Evolutionary conservation across 2,113 vertebrate genomes (phyloP).

Genomic region (Osmerus eperlanus): DNA sequence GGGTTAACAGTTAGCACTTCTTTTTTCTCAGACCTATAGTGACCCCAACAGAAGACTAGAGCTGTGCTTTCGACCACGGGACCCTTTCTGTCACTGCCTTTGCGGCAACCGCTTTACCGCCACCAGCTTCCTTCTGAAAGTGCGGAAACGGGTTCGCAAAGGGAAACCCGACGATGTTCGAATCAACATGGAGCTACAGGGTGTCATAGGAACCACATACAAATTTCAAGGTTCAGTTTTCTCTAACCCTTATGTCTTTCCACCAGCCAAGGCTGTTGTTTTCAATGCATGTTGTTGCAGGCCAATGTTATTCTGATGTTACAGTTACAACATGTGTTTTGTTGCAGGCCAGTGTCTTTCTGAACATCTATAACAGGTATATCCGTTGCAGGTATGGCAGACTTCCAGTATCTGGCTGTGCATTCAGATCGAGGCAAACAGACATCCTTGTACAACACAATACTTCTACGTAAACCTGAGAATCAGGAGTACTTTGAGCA

Average conservation of each 20-base stretch:
- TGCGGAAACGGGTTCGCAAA: conserved; percentile 70
- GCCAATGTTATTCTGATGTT: neutral
- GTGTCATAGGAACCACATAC: conserved; percentile 85
- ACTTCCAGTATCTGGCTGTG: conserved; percentile 91
- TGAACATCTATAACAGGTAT: neutral
- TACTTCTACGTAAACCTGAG: conserved; percentile 83
- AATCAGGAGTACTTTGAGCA: conserved; percentile 86
- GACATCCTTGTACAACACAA: conserved; percentile 85
- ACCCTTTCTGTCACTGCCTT: conserved; percentile 89
- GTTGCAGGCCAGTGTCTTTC: neutral
- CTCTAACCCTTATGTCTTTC: neutral
- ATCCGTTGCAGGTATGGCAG: conserved; percentile 68
- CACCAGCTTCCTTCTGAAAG: conserved; percentile 84
- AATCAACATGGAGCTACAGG: conserved; percentile 81
- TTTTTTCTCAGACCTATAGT: conserved; percentile 74
- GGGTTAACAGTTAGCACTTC: neutral
- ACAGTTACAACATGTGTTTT: neutral
- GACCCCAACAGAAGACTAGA: conserved; percentile 86
- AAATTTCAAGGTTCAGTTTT: conserved; percentile 87
- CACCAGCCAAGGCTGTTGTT: neutral
- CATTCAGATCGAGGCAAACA: conserved; percentile 72
- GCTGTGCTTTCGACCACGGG: conserved; percentile 87
- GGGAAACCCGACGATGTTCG: conserved; percentile 53
- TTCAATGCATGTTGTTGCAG: neutral
- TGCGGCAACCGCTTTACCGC: conserved; percentile 90